Percentiles rank a stretch among this genome's conserved stretches.
Evolutionary conservation across 2,113 vertebrate genomes (phyloP).

Genomic region (Platichthys flesus): DNA sequence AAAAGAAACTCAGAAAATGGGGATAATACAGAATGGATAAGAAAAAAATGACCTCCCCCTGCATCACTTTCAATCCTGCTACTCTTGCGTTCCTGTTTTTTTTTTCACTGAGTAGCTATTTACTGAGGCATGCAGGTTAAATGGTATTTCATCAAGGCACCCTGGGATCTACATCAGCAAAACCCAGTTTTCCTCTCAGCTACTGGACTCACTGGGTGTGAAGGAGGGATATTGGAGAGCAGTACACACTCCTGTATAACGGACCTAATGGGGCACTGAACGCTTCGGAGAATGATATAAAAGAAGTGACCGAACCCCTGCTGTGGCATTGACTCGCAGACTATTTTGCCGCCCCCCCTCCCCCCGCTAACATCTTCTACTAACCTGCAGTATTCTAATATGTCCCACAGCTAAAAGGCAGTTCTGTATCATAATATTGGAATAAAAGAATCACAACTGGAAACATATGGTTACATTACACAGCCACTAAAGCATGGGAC

Average conservation of each 20-base stretch:
- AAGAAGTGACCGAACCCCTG: constrained; percentile 13
- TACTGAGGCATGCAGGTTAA: constrained; percentile 75
- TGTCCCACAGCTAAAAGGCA: neutral
- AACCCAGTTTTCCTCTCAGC: constrained; percentile 42
- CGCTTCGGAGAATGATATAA: constrained; percentile 24
- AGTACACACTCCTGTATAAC: constrained; percentile 25
- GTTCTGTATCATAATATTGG: constrained; percentile 4
- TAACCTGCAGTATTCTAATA: neutral
- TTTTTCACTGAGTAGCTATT: constrained; percentile 63
- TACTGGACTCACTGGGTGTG: constrained; percentile 35
- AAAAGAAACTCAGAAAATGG: constrained; percentile 3
- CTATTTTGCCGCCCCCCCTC: neutral
- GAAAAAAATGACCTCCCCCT: constrained; percentile 62
- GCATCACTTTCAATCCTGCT: constrained; percentile 54
- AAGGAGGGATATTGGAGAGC: constrained; percentile 26
- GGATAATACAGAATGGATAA: constrained; percentile 34
- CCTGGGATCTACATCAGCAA: constrained; percentile 81
- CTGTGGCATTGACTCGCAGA: constrained; percentile 2
- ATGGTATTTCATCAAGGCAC: constrained; percentile 77
- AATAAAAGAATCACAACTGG: constrained; percentile 5
- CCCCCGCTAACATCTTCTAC: neutral
- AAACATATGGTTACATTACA: constrained; percentile 35
- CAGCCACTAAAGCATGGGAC: constrained; percentile 6
- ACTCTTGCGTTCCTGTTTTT: constrained; percentile 55
- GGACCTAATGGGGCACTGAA: constrained; percentile 51